phyloP scores from a whole-genome alignment of 2,888 invertebrate genomes.

The Cephus pygmeus region DNA sequence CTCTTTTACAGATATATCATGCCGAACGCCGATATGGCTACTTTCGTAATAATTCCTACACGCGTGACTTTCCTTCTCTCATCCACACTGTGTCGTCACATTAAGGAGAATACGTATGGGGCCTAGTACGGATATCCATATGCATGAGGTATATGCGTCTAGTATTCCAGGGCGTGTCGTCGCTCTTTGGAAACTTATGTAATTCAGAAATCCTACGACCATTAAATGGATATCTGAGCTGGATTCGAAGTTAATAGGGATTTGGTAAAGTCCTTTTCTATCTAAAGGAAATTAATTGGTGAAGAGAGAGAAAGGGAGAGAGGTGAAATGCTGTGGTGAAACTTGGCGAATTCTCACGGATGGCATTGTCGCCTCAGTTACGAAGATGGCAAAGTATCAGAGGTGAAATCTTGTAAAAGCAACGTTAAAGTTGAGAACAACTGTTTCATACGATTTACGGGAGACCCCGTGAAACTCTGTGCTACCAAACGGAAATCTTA shows the following conservation, averaged over 20 bases:
- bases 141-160: not conserved
- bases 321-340: slow-evolving; percentile 13
- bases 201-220: not conserved
- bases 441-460: not conserved
- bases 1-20: not conserved
- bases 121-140: not conserved
- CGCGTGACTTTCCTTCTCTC: not conserved
- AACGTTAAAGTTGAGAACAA: not conserved
- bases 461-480: not conserved
- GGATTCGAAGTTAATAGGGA: not conserved
- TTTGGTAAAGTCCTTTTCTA: not conserved
- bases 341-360: slow-evolving; percentile 11
- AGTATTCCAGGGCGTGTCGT: not conserved
- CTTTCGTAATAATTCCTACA: not conserved
- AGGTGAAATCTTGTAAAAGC: not conserved
- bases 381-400: not conserved
- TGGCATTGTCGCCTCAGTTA: not conserved
- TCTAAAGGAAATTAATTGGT: not conserved
- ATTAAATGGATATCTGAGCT: not conserved
- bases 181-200: not conserved
- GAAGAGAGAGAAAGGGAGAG: not conserved
- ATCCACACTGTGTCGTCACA: not conserved
- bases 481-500: not conserved
- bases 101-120: not conserved
- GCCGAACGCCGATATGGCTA: not conserved